Conservation (phyloP, 2,888 invertebrate species). For the Tinea pellionella region DNA sequence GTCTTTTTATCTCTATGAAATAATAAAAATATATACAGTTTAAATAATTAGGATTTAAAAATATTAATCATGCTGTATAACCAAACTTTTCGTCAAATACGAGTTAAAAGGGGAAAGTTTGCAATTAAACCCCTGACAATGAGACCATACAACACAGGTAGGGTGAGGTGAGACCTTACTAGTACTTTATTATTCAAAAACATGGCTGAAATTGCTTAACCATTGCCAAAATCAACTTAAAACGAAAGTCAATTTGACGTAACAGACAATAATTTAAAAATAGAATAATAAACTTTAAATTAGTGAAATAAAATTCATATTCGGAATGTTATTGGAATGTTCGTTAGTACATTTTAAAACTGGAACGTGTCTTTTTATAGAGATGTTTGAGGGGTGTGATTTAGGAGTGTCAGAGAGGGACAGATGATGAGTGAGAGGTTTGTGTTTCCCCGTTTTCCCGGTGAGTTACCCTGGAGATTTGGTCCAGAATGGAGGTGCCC, state of each 20-base stretch:
- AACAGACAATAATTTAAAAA: background rate
- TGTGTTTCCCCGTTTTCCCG: slow-evolving; percentile 33
- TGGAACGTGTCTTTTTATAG: background rate
- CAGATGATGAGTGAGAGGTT: slow-evolving; percentile 13
- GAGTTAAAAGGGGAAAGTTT: slow-evolving; percentile 30
- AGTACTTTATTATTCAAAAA: slow-evolving; percentile 25
- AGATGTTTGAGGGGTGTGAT: slow-evolving; percentile 23
- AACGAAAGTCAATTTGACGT: background rate
- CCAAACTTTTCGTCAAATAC: background rate
- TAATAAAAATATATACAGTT: no score
- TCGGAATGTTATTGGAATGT: background rate
- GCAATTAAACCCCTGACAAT: slow-evolving; percentile 36
- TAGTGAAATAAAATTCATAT: background rate
- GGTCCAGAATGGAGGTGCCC: slow-evolving; percentile 63
- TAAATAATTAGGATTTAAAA: no score
- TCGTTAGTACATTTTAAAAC: background rate
- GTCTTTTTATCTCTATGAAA: no score
- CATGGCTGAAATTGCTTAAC: background rate
- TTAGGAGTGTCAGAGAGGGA: slow-evolving; percentile 22
- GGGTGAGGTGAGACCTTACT: slow-evolving; percentile 31
- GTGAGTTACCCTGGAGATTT: slow-evolving; percentile 64
- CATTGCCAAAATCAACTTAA: background rate
- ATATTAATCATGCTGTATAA: background rate
- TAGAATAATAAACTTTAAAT: background rate
- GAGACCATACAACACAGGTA: slow-evolving; percentile 34